Evolutionary conservation across 2,113 vertebrate species (phyloP).

Genomic region (Motacilla tschutschensis): DNA sequence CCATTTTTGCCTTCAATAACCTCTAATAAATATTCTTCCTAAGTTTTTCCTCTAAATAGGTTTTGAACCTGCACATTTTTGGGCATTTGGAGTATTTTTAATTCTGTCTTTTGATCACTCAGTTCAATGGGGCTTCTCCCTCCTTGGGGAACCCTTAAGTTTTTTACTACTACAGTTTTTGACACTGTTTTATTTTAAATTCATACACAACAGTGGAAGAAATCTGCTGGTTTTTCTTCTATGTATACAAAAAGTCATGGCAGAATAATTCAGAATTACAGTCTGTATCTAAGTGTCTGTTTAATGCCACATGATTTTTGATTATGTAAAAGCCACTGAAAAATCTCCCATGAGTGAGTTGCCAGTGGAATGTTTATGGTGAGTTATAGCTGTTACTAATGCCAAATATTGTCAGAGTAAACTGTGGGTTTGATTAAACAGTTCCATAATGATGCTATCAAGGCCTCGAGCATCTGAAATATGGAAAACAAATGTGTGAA

Average conservation of each 20-base stretch:
- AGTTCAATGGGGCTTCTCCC: not conserved
- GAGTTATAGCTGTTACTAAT: slow-evolving; percentile 14
- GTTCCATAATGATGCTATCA: slow-evolving; percentile 28
- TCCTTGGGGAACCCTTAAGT: rapidly evolving
- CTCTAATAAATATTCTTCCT: not conserved
- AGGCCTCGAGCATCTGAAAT: not conserved
- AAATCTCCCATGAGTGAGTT: not conserved
- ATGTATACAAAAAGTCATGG: not conserved
- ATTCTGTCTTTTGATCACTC: not conserved
- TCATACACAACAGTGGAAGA: not conserved
- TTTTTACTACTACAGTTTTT: not conserved
- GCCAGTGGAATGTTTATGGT: slow-evolving; percentile 22
- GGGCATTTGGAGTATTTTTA: not conserved
- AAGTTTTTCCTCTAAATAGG: not conserved
- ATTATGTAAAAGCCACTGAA: slow-evolving; percentile 14
- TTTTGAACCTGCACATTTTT: not conserved
- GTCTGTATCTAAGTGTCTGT: slow-evolving; percentile 2
- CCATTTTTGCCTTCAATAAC: not conserved
- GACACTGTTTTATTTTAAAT: not conserved
- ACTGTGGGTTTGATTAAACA: slow-evolving; percentile 32
- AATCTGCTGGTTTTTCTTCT: not conserved
- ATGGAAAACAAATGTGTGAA: not conserved
- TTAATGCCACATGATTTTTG: not conserved
- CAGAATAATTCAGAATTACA: not conserved
- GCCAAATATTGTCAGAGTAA: slow-evolving; percentile 34